Evolutionary conservation across 2,888 invertebrate species (phyloP).

Genomic region (Drosophila anomelani): DNA sequence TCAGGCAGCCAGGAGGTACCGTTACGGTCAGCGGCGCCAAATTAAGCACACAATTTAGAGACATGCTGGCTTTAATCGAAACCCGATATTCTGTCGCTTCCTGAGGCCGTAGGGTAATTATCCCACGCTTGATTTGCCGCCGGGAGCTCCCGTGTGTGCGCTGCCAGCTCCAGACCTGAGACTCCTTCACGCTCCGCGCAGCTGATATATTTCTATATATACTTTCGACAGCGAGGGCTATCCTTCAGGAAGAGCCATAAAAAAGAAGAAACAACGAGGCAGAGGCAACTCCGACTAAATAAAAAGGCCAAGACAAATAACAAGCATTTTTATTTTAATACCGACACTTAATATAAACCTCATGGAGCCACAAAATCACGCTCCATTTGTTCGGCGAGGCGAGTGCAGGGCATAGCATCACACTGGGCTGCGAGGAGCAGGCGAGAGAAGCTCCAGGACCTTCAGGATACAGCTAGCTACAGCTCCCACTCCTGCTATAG

Average conservation of each 20-base stretch:
- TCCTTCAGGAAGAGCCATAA: conserved; percentile 55
- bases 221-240: background rate
- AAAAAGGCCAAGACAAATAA: conserved; percentile 78
- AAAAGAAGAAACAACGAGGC: conserved; percentile 41
- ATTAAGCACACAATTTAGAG: conserved; percentile 64
- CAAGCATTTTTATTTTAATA: conserved; percentile 81
- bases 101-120: conserved; percentile 65
- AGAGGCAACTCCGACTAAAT: conserved; percentile 59
- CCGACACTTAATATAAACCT: conserved; percentile 81
- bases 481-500: conserved; percentile 3
- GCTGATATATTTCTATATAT: conserved; percentile 12
- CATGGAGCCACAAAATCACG: conserved; percentile 81
- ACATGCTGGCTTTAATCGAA: conserved; percentile 62
- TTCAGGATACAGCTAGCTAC: conserved; percentile 14
- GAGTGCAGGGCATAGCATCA: conserved; percentile 38
- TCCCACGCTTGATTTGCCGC: conserved; percentile 72
- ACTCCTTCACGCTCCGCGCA: conserved; percentile 22
- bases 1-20: conserved; percentile 46
- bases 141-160: conserved; percentile 57
- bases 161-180: background rate
- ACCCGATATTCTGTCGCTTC: conserved; percentile 75
- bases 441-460: conserved; percentile 11
- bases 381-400: conserved; percentile 72
- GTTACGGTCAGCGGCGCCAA: conserved; percentile 66
- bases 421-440: conserved; percentile 11